Base-by-base conservation (phyloP, 92 coral and sea anemone genomes). In the Phenganax subtilis region DNA sequence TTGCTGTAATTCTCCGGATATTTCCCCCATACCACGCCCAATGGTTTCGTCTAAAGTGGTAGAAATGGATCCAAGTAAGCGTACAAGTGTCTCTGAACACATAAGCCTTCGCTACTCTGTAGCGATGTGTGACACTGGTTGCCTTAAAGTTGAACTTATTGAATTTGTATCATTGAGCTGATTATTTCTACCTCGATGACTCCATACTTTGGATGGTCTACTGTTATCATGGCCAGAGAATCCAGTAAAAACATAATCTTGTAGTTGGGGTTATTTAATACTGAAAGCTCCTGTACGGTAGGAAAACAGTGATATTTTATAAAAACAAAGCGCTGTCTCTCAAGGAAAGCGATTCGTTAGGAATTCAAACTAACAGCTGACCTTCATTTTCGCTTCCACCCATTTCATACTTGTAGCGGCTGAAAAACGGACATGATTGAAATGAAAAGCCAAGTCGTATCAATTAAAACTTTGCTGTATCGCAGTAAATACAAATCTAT, bases 371-470 rank as follows among this genome's bases (percentile, higher is more conserved):
- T 31, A 44, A 15, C 14, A n/a, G 28, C 77, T 77, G 82, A 90
- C 93, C 87, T 94, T 92, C 98, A 94, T 94, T 81, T 94, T 94
- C 16, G 97, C 98, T 54, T 94, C 93, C 72, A 94, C 92, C 98
- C 98, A 94, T 64, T 94, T 94, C 98, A 94, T 94, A 59, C 91
- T 92, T 37, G 98, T 94, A 77, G 98, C 98, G 76, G 98, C 93
- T 90, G 61, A 17, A 84, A 57, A 10, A 53, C 44, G 59, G 17
- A 67, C 47, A 37, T 37, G 5, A 37, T 37, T 12, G 0, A 25
- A 29, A 66, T 27, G 28, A 29, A 10, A 6, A 61, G 7, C 2
- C 15, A 61, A 12, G 8, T 6, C 25, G 67, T 7, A 37, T 37
- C 47, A 37, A 37, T 37, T 37, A 37, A 0, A 37, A 1, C 5